Base-by-base conservation (phyloP, 1,140 invertebrate genomes). In the Eupeodes corollae region DNA sequence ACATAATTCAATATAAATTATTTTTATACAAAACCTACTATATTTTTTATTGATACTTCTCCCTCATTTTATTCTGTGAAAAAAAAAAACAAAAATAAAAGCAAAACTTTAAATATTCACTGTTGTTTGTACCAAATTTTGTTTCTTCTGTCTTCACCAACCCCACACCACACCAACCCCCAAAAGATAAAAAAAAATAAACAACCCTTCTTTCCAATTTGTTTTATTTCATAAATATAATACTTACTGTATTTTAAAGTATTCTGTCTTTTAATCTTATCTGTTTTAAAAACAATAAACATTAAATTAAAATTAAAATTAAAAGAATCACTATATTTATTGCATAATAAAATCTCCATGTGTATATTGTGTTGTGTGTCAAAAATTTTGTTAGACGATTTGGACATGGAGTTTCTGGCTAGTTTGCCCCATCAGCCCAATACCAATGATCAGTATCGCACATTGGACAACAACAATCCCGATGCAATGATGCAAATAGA, bases 361-460 rank as follows among this genome's bases (percentile, higher is more conserved):
- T n/a, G 12, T 35, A 35, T 35, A 35, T n/a, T 35, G 12, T 9
- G 14, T 16, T 32, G 32, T 44, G 21, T 5, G n/a, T 14, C 14
- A 26, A 21, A 42, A 13, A 42, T 16, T 34, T 34, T 33, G 14
- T 37, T 38, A 49, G 47, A 49, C 21, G 47, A 49, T 39, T 15
- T 49, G n/a, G 47, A 49, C n/a, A 33, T 49, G 46, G 46, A 48
- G 8, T 48, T 42, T 30, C 38, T 48, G 41, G 47, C 47, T 11
- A 16, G 41, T 3, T 19, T 49, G 16, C 41, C 41, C 10, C 10
- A 10, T n/a, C 42, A 43, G 26, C 13, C 16, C 13, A 21, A 14
- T 18, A 16, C 21, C 21, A 46, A 26, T 26, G 21, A 26, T 26
- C 21, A 26, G 8, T 26, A 26, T 26, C 13, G 30, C 14, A 6